Percentiles rank a stretch among this genome's conserved stretches.
These are phyloP conservation scores for Loripinus fragilis DNA, from an alignment of 2,888 invertebrate species.

Conservation along the genomic window DNA sequence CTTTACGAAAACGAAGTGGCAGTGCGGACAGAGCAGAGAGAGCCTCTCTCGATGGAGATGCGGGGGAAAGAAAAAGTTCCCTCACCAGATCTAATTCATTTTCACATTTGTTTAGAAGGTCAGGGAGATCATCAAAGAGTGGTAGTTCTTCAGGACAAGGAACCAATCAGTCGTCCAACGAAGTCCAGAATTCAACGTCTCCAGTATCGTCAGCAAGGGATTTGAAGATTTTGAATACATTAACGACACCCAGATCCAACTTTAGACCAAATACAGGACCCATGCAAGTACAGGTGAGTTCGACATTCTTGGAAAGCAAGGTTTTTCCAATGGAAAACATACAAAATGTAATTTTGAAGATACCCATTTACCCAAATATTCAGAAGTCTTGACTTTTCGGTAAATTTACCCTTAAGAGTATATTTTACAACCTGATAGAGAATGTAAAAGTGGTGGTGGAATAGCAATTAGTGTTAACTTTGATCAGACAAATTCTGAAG, in stretches of 20 bases:
- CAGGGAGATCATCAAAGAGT: slow-evolving; percentile 19
- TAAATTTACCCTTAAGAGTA: no score
- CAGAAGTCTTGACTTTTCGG: no score
- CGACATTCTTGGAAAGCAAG: neutral
- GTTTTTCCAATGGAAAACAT: no score
- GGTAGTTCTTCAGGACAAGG: neutral
- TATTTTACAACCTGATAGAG: no score
- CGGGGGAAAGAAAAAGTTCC: slow-evolving; percentile 55
- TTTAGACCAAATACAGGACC: slow-evolving; percentile 61
- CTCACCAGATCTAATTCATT: slow-evolving; percentile 70
- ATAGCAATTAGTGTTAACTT: no score
- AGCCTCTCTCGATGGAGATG: slow-evolving; percentile 35
- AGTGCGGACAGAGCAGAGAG: slow-evolving; percentile 43
- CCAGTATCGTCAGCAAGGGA: slow-evolving; percentile 36
- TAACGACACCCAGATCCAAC: slow-evolving; percentile 59
- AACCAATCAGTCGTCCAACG: neutral
- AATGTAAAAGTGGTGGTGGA: no score
- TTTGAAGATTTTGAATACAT: slow-evolving; percentile 58
- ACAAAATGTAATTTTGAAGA: no score
- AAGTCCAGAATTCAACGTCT: slow-evolving; percentile 2
- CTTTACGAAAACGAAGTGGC: slow-evolving; percentile 45
- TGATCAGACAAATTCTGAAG: no score
- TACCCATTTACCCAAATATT: no score
- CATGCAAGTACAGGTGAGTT: slow-evolving; percentile 47
- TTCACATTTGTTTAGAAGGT: slow-evolving; percentile 47